Base-by-base conservation (phyloP, 2,888 invertebrate species). In the Boloria selene region DNA sequence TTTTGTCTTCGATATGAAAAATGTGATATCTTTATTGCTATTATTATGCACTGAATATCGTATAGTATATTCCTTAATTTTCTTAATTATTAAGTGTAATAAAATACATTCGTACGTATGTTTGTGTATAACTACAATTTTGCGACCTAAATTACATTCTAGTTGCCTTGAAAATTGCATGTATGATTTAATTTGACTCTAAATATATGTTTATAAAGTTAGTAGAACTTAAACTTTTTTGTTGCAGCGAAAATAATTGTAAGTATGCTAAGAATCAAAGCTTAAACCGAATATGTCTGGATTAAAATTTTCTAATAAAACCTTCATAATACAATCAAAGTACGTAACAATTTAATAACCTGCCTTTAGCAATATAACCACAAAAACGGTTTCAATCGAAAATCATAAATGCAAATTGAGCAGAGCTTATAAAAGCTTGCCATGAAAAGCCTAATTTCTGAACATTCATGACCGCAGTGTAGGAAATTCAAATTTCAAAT, bases 371-470 rank as follows among this genome's bases (percentile, higher is more conserved):
- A 26, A 51, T 42, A 58, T 26, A 51, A 58, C 58, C 58, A 38
- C 64, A 42, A 67, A 49, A 66, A 61, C 45, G 55, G 49, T 61
- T 64, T 44, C 54, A 61, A 70, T 67, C 67, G 58, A 65, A 67
- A 65, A 62, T 69, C 67, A 69, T 67, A 53, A 64, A 69, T 69
- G 64, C 67, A 70, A 70, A 70, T 67, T 60, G 67, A 42, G 42
- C 54, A 18, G 53, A 67, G 45, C 64, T 70, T 65, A 62, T 62
- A 70, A 67, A 64, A 65, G 67, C 67, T 47, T 52, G 38, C 55
- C 61, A 73, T 75, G 74, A 77, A 79, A 80, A 76, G 77, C 74
- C 77, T 79, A 80, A 79, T 80, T 79, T 78, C 75, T 65, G 77
- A 78, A 78, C 78, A 76, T 77, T 76, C 79, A 77, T 79, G 76